Percentiles rank a stretch among this genome's conserved stretches.
These are phyloP conservation scores for Podiceps cristatus DNA, from an alignment of 2,113 vertebrate species.

Conservation along the genomic window DNA sequence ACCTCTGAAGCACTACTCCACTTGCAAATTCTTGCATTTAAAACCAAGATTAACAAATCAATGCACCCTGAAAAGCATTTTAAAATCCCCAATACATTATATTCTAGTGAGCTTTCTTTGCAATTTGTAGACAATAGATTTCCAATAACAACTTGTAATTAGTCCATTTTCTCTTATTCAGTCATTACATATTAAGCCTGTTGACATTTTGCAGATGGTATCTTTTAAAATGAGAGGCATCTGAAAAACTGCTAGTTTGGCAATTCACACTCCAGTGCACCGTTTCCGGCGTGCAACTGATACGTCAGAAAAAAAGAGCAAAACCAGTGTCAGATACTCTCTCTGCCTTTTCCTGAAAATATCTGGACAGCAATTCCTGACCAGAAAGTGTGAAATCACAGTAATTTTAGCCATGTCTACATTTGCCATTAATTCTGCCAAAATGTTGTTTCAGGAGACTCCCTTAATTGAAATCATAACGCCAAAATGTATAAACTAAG, in stretches of 20 bases:
- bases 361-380: neutral
- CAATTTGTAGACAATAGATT: constrained; percentile 73
- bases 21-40: neutral
- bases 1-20: neutral
- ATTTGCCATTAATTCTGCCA: neutral
- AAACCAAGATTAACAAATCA: neutral
- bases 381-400: neutral
- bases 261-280: rapidly evolving
- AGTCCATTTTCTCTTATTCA: constrained; percentile 71
- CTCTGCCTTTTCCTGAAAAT: neutral
- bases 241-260: neutral
- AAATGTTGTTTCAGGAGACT: neutral
- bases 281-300: rapidly evolving
- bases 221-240: constrained; percentile 57
- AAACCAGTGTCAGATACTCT: neutral
- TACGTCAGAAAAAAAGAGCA: neutral
- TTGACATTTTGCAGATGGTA: constrained; percentile 50
- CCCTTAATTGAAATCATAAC: neutral
- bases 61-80: neutral
- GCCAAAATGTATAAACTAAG: neutral
- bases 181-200: constrained; percentile 2
- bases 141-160: constrained; percentile 77
- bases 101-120: constrained; percentile 67
- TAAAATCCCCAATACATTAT: neutral
- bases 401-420: neutral